Evolutionary conservation across 1,140 invertebrate genomes (phyloP), one percentile per base, ranked within the genome.

Genomic region (Sitobion miscanthi): DNA sequence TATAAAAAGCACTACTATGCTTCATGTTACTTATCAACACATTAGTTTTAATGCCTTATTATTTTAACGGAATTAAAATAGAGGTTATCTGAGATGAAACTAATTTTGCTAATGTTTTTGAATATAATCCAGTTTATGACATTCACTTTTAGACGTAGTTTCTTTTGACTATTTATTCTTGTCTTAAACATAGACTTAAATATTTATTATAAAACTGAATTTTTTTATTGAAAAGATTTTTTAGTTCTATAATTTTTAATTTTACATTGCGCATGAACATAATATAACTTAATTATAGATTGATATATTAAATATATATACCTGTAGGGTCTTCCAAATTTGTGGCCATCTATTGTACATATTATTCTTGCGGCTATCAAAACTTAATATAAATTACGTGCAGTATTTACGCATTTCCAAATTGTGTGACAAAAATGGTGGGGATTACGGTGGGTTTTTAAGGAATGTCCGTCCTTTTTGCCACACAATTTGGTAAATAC

Each of bases 41-140:
- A 77, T 20, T n/a, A 14, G 5, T 77, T 77, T 17, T 6, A 77
- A 77, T 35, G 14, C 14, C 14, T 77, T 77, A n/a, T 77, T 77
- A 77, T 77, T 69, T n/a, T n/a, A 69, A 69, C 30, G n/a, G n/a
- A 69, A 69, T n/a, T 69, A 69, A 69, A n/a, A 77, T n/a, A n/a
- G 62, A 14, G n/a, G 62, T 77, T 77, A 77, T 77, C n/a, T 77
- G 30, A 77, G 62, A 77, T 77, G 62, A 77, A 77, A n/a, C 30
- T 77, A 77, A 77, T 77, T n/a, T 77, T 77, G n/a, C 25, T 69
- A 69, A 69, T 69, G 30, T 69, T 69, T 57, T 57, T 57, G 57
- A n/a, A n/a, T n/a, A 77, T 77, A n/a, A 77, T 77, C 30, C n/a
- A 77, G n/a, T 77, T 77, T n/a, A n/a, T 77, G n/a, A 77, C 14